phyloP scores from a whole-genome alignment of 92 coral and sea anemone species.

The Phymanthus crucifer region DNA sequence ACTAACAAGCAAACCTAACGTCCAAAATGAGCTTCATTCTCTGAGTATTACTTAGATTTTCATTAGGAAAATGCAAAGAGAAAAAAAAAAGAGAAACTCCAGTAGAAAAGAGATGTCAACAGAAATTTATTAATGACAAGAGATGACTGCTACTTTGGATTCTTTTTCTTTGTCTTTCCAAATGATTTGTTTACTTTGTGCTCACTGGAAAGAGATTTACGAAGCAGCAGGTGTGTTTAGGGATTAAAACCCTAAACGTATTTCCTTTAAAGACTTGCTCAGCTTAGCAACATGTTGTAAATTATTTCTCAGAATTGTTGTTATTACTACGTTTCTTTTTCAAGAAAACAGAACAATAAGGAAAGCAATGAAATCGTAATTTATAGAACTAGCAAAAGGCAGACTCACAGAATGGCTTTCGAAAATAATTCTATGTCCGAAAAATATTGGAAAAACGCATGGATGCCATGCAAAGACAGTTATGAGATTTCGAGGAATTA shows the following conservation, averaged over 20 bases:
- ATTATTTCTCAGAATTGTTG: too few species aligned
- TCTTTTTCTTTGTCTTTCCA: background rate
- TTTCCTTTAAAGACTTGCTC: background rate
- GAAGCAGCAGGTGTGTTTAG: too few species aligned
- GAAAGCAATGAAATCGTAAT: too few species aligned
- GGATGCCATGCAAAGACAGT: too few species aligned
- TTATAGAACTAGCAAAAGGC: too few species aligned
- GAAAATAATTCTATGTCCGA: background rate
- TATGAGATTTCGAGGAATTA: too few species aligned
- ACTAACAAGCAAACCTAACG: background rate
- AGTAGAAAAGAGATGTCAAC: background rate
- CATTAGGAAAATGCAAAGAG: background rate
- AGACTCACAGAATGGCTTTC: background rate
- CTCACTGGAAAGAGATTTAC: background rate
- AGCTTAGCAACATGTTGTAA: background rate
- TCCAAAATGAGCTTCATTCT: background rate
- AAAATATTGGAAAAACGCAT: too few species aligned
- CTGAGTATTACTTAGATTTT: too few species aligned
- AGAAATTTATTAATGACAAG: conserved; percentile 1
- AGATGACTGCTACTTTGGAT: background rate
- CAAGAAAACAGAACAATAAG: too few species aligned
- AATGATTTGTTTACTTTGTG: background rate
- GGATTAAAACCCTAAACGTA: background rate
- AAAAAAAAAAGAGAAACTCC: background rate
- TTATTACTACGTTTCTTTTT: too few species aligned